These are phyloP conservation scores for Zaprionus gabonicus DNA, from an alignment of 1,140 invertebrate species.

Conservation along the genomic window DNA sequence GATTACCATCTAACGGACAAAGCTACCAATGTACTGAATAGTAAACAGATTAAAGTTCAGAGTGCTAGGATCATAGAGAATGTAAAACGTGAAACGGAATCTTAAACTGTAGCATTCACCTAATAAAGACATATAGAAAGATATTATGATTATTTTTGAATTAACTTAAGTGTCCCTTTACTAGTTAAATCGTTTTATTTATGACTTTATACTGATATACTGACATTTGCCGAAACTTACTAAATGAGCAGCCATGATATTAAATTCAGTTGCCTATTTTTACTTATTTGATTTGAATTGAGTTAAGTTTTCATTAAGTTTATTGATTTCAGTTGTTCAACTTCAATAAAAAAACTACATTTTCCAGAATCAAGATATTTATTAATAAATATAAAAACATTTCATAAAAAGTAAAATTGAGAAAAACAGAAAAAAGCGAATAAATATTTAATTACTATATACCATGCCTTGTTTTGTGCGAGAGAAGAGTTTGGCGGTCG, in stretches of 20 bases:
- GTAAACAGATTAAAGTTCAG: constrained; percentile 73
- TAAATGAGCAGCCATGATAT: not conserved
- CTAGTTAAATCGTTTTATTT: too few relatives aligned
- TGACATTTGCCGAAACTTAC: not conserved
- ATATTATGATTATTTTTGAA: too few relatives aligned
- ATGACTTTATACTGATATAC: not conserved
- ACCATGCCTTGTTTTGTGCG: constrained; percentile 62
- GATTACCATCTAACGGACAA: constrained; percentile 55
- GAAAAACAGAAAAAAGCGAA: not conserved
- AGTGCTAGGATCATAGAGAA: constrained; percentile 67
- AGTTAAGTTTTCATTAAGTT: not conserved
- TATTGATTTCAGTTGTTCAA: not conserved
- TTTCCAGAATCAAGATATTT: not conserved
- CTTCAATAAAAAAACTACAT: not conserved
- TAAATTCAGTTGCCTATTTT: not conserved
- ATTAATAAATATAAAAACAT: too few relatives aligned
- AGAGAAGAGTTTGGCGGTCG: constrained; percentile 41
- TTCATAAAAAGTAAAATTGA: not conserved
- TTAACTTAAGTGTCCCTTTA: too few relatives aligned
- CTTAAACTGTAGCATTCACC: constrained; percentile 11
- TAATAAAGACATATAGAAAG: not conserved
- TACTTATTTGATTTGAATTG: not conserved
- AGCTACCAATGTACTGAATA: constrained; percentile 67
- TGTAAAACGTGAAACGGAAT: constrained; percentile 19
- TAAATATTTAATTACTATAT: constrained; percentile 1